Base-by-base conservation (phyloP, 2,113 vertebrate genomes). In the Ornithorhynchus anatinus region DNA sequence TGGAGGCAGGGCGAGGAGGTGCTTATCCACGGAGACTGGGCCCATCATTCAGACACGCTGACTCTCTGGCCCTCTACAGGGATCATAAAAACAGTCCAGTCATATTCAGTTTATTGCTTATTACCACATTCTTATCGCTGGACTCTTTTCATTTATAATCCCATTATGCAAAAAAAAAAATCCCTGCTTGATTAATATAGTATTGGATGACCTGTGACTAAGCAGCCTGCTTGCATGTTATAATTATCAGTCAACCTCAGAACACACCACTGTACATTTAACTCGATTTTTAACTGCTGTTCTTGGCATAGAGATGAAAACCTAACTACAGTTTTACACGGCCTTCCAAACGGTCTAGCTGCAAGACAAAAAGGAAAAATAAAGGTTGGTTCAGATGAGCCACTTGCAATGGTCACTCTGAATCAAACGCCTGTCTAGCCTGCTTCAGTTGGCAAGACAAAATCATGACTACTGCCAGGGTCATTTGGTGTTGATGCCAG, bases 371-470 rank as follows among this genome's bases (percentile, higher is more conserved):
- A 75, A 69, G 47, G 75, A 84, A 35, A 31, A 71, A 85, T 52
- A 84, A 86, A 82, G 61, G 88, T 90, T 90, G 88, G 80, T 90
- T 89, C 82, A 69, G 35, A 52, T 64, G 77, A 86, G 76, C 84
- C 76, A 86, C 73, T 65, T 79, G 45, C 82, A 90, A 90, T 91
- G 88, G 82, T 82, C 81, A 79, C 86, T 84, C 73, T 84, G 71
- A 82, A 89, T 75, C 80, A 82, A 67, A 69, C 87, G 89, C 87
- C 85, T 90, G 86, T 85, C 89, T 92, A 82, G 85, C 80, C 79
- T 89, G 80, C 81, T 88, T 90, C 86, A 89, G 82, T 82, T 89
- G 82, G 84, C 83, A 85, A 87, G 73, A 89, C 83, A 61, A 90
- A 91, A 92, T 87, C 88, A 86, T 80, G 86, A 79, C 67, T 78